Percentiles rank a stretch among this genome's conserved stretches.
phyloP scores from a whole-genome alignment of 2,888 invertebrate genomes.

The Agrilus mali region DNA sequence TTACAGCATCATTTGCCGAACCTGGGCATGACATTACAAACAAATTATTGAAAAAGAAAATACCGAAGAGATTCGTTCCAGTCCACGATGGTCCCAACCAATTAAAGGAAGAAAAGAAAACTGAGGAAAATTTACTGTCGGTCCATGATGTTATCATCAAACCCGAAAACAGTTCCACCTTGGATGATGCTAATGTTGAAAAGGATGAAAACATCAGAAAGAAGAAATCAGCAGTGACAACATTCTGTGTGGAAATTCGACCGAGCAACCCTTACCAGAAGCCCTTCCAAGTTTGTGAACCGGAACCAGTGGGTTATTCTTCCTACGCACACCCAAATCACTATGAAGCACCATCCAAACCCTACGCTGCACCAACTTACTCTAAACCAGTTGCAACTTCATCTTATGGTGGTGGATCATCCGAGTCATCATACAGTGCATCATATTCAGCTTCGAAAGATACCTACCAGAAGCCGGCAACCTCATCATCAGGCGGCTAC shows the following conservation, averaged over 20 bases:
- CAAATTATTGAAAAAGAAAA: conserved; percentile 1
- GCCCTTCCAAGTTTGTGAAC: conserved; percentile 32
- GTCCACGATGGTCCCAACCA: neutral
- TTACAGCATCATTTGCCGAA: neutral
- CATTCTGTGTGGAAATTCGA: conserved; percentile 36
- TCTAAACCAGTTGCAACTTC: neutral
- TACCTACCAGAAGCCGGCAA: conserved; percentile 5
- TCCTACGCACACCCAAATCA: conserved; percentile 2
- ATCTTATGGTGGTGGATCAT: conserved; percentile 6
- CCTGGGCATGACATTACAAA: neutral
- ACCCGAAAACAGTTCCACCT: neutral
- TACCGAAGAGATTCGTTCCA: neutral
- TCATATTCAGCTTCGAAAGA: conserved; percentile 11
- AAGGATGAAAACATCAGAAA: conserved; percentile 13
- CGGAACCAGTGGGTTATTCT: conserved; percentile 9
- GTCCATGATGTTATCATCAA: no score
- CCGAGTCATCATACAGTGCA: conserved; percentile 8
- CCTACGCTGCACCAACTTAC: conserved; percentile 1
- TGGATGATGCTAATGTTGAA: conserved; percentile 2
- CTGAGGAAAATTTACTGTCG: neutral
- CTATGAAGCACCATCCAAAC: neutral
- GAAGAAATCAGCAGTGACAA: conserved; percentile 34
- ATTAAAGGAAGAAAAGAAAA: neutral
- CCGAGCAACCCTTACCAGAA: conserved; percentile 29
- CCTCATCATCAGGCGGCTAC: conserved; percentile 10